These are phyloP conservation scores for Brienomyrus brachyistius DNA, from an alignment of 2,113 vertebrate species.

Conservation along the genomic window DNA sequence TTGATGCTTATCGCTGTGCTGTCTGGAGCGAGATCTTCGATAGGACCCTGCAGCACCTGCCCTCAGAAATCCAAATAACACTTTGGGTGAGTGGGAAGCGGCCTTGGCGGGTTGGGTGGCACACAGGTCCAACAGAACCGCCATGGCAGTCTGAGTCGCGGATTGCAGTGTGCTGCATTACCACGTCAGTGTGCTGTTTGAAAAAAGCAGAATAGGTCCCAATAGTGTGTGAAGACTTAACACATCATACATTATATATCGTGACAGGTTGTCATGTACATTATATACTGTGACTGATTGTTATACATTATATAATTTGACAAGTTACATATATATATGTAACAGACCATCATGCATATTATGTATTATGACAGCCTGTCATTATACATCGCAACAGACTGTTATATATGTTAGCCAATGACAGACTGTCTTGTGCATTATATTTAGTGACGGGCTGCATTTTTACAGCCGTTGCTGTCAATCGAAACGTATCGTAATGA, in stretches of 20 bases:
- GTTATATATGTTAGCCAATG: neutral
- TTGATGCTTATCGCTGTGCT: slow-evolving; percentile 53
- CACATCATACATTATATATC: neutral
- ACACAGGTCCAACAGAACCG: too few species aligned
- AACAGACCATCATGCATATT: neutral
- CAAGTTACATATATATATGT: neutral
- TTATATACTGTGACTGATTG: neutral
- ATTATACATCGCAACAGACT: neutral
- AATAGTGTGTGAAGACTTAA: neutral
- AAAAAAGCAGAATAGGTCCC: neutral
- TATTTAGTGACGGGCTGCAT: neutral
- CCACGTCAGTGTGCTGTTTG: neutral
- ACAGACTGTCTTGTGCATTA: neutral
- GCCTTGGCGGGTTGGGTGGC: slow-evolving; percentile 34
- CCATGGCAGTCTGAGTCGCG: neutral
- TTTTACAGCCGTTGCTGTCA: neutral
- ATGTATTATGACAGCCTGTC: neutral
- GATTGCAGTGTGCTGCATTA: neutral
- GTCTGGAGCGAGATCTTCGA: slow-evolving; percentile 48
- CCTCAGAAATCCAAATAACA: slow-evolving; percentile 57
- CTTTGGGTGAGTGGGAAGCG: slow-evolving; percentile 40
- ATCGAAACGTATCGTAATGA: neutral
- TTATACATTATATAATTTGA: neutral
- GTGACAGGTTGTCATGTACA: neutral
- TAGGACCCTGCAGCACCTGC: slow-evolving; percentile 55